phyloP scores from a whole-genome alignment of 2,113 vertebrate species.

The Lonchura striata region DNA sequence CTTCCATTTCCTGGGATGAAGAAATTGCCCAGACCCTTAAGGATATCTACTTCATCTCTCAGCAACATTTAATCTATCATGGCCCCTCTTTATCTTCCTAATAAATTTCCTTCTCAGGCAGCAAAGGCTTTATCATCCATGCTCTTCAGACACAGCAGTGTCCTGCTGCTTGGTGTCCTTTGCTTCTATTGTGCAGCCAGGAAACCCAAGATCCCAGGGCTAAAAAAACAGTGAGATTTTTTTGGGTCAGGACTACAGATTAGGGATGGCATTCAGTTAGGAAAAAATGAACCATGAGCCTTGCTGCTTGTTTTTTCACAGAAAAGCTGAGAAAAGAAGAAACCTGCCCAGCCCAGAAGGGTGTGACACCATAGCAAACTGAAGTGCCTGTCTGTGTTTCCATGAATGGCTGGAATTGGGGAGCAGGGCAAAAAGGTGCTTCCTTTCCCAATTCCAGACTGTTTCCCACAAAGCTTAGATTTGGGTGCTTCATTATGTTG shows the following conservation, averaged over 20 bases:
- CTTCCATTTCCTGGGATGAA: conserved; percentile 25
- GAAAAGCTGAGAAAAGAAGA: not conserved
- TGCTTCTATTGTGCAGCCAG: not conserved
- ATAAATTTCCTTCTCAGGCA: conserved; percentile 41
- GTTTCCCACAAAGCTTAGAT: not conserved
- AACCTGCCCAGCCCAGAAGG: not conserved
- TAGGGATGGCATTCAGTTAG: not conserved
- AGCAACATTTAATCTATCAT: conserved; percentile 38
- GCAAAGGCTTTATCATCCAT: conserved; percentile 4
- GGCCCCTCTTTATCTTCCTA: conserved; percentile 43
- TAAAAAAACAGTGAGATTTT: rapidly evolving
- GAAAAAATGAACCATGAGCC: not conserved
- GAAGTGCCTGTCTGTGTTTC: not conserved
- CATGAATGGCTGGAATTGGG: not conserved
- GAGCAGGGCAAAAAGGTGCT: not conserved
- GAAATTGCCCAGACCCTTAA: conserved; percentile 42
- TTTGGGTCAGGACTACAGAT: not conserved
- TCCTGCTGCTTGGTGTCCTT: not conserved
- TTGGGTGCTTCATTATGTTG: not conserved
- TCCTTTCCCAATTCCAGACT: not conserved
- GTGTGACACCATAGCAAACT: not conserved
- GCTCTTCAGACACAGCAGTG: not conserved
- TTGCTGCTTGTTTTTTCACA: not conserved
- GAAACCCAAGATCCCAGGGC: not conserved
- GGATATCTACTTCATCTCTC: conserved; percentile 41